These are phyloP conservation scores for Thalassophryne amazonica DNA, from an alignment of 2,797 vertebrate genomes.

Conservation along the genomic window DNA sequence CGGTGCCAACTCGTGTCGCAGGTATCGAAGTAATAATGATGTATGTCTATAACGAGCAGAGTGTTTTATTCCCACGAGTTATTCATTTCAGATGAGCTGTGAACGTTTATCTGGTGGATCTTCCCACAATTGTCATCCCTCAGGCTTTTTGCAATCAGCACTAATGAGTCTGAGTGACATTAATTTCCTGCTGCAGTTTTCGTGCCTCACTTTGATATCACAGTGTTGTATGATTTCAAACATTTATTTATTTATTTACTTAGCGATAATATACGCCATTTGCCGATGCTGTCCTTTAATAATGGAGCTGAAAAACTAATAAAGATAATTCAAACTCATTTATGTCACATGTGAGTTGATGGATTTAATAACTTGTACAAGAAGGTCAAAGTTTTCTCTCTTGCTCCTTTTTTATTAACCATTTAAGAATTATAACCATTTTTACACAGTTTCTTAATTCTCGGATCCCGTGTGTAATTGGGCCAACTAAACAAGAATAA, in stretches of 20 bases:
- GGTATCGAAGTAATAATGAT: constrained; percentile 38
- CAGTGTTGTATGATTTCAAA: not conserved
- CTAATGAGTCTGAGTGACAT: constrained; percentile 19
- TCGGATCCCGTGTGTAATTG: too few species aligned
- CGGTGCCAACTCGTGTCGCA: not conserved
- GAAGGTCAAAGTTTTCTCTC: too few species aligned
- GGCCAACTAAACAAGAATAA: too few species aligned
- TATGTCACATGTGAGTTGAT: too few species aligned
- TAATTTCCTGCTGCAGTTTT: constrained; percentile 15
- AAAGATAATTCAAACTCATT: too few species aligned
- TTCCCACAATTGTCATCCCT: constrained; percentile 1
- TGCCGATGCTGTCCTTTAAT: constrained; percentile 16
- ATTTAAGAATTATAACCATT: too few species aligned
- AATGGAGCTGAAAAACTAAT: constrained; percentile 23
- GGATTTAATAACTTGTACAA: too few species aligned
- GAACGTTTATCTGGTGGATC: not conserved
- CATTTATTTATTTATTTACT: too few species aligned
- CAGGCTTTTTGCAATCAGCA: constrained; percentile 29
- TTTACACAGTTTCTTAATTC: too few species aligned
- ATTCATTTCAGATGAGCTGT: constrained; percentile 32
- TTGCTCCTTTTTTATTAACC: too few species aligned
- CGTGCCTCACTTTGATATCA: not conserved
- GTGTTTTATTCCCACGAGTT: constrained; percentile 29
- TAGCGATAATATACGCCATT: not conserved
- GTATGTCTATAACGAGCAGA: constrained; percentile 8